Conservation (phyloP, 2,888 invertebrate genomes). For the Synergus laeviventris region DNA sequence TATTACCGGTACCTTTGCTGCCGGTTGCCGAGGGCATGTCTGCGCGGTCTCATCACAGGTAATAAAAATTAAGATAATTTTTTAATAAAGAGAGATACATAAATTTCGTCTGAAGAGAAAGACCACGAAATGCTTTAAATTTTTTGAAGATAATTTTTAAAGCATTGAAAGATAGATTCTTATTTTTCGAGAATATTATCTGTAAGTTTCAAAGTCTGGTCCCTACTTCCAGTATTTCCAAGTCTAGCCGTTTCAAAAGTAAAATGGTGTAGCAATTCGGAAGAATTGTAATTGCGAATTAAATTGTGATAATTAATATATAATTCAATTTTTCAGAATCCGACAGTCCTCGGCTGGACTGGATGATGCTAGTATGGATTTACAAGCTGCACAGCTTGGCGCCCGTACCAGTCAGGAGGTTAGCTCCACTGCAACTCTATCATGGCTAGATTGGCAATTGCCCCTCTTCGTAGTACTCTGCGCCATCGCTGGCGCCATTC, state of each 20-base stretch:
- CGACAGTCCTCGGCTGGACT: slow-evolving; percentile 75
- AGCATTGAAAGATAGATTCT: too few species aligned
- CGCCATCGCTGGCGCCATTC: slow-evolving; percentile 72
- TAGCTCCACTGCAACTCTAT: slow-evolving; percentile 67
- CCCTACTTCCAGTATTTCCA: neutral
- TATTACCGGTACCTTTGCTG: slow-evolving; percentile 68
- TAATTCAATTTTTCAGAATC: slow-evolving; percentile 60
- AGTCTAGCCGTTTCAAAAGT: neutral
- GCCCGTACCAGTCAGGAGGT: slow-evolving; percentile 70
- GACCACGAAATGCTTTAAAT: too few species aligned
- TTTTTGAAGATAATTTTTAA: too few species aligned
- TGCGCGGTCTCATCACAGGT: slow-evolving; percentile 73
- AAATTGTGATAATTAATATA: slow-evolving; percentile 5
- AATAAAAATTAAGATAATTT: slow-evolving; percentile 38
- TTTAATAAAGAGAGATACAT: too few species aligned
- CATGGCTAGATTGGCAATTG: slow-evolving; percentile 74
- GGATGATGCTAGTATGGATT: slow-evolving; percentile 76
- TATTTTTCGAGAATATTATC: too few species aligned
- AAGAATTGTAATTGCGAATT: neutral
- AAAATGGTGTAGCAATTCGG: neutral
- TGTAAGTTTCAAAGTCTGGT: too few species aligned
- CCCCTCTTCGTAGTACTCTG: slow-evolving; percentile 71
- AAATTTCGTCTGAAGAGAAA: too few species aligned
- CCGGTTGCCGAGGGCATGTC: slow-evolving; percentile 73
- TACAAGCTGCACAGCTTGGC: slow-evolving; percentile 69